Percentiles rank a stretch among this genome's conserved stretches.
These are phyloP conservation scores for Xestoiulus laeticollis DNA, from an alignment of 2,888 invertebrate genomes.

Conservation along the genomic window DNA sequence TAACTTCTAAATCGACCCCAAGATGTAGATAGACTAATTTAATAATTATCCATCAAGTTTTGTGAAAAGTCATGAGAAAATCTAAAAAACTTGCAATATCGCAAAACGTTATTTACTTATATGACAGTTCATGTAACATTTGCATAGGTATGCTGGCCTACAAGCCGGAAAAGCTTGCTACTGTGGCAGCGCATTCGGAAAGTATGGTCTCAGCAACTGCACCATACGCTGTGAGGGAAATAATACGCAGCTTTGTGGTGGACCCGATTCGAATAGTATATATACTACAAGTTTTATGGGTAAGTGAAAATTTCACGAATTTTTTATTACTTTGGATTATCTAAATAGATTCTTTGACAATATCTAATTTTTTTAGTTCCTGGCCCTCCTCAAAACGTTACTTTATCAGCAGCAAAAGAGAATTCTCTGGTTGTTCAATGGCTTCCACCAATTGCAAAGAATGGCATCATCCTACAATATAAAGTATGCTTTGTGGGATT, in stretches of 20 bases:
- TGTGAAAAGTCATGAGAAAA: too few species aligned
- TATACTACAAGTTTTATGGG: slow-evolving; percentile 73
- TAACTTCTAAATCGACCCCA: background rate
- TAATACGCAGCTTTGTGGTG: slow-evolving; percentile 74
- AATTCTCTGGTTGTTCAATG: slow-evolving; percentile 69
- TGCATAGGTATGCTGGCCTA: slow-evolving; percentile 66
- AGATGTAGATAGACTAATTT: too few species aligned
- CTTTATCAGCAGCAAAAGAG: slow-evolving; percentile 71
- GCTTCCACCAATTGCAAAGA: slow-evolving; percentile 66
- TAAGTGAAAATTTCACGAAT: slow-evolving; percentile 56
- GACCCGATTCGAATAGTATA: slow-evolving; percentile 73
- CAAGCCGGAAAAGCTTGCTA: slow-evolving; percentile 66
- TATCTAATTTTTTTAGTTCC: slow-evolving; percentile 67
- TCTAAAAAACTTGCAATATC: too few species aligned
- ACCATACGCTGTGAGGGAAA: slow-evolving; percentile 70
- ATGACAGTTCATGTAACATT: too few species aligned
- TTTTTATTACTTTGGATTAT: background rate
- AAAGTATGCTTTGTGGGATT: slow-evolving; percentile 45
- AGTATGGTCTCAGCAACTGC: slow-evolving; percentile 60
- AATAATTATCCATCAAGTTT: too few species aligned
- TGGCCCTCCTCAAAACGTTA: slow-evolving; percentile 74
- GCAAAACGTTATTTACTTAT: too few species aligned
- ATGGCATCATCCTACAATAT: slow-evolving; percentile 63
- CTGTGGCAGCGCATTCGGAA: slow-evolving; percentile 66
- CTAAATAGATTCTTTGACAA: background rate